These are phyloP conservation scores for Oncorhynchus mykiss DNA, from an alignment of 2,113 vertebrate species.

Conservation along the genomic window DNA sequence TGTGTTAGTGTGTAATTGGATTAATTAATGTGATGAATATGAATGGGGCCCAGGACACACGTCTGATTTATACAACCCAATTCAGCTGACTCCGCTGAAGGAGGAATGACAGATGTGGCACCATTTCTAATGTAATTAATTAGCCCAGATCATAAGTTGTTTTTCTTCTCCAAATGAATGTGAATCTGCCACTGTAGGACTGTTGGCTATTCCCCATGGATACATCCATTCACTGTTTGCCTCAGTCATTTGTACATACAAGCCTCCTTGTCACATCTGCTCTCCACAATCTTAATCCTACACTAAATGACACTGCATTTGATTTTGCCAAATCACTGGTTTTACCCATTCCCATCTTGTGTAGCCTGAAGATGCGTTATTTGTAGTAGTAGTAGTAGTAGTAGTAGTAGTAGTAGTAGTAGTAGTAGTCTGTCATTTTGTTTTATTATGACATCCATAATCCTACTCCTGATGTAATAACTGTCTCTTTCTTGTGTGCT, in stretches of 20 bases:
- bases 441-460: no score
- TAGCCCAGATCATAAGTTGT: background rate
- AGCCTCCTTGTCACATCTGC: background rate
- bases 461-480: background rate
- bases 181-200: background rate
- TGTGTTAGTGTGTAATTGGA: conserved; percentile 1
- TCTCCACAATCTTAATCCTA: no score
- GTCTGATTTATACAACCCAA: background rate
- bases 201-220: background rate
- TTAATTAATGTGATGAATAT: background rate
- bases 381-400: no score
- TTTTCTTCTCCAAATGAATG: background rate
- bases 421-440: no score
- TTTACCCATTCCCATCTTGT: no score
- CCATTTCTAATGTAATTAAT: background rate
- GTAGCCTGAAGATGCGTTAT: no score
- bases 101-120: background rate
- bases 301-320: no score
- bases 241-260: background rate
- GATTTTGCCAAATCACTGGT: no score
- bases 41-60: background rate
- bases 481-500: background rate
- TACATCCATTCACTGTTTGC: background rate
- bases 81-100: background rate
- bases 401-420: no score